A percentile compares a stretch with the other conserved stretches of the same genome.
These are phyloP conservation scores for Lophotriccus pileatus DNA, from an alignment of 2,797 vertebrate genomes.

Conservation along the genomic window DNA sequence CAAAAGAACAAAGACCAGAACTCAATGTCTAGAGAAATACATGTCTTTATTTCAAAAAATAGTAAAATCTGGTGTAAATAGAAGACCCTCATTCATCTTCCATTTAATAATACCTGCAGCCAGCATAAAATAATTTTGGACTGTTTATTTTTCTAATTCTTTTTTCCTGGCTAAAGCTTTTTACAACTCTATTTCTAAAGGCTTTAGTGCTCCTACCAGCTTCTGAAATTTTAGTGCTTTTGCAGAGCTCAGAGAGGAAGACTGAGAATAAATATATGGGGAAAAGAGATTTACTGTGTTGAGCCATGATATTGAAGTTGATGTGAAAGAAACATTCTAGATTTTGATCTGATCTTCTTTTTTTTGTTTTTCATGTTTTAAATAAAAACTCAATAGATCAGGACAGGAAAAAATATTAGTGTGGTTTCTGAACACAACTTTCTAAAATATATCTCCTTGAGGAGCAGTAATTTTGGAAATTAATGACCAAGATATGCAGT, in stretches of 20 bases:
- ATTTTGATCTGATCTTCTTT: not conserved
- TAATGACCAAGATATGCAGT: not conserved
- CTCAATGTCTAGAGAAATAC: not conserved
- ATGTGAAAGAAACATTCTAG: not conserved
- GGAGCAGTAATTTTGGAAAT: not conserved
- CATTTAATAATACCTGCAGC: not conserved
- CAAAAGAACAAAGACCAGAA: not conserved
- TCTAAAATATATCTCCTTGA: not conserved
- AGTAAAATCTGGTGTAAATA: not conserved
- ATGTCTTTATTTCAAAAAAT: not conserved
- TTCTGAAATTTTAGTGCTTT: not conserved
- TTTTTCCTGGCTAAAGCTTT: not conserved
- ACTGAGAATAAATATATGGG: not conserved
- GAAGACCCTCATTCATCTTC: not conserved
- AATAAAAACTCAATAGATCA: not conserved
- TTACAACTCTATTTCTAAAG: not conserved
- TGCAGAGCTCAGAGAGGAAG: not conserved
- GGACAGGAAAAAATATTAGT: not conserved
- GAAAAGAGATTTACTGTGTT: not conserved
- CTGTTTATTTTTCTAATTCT: not conserved
- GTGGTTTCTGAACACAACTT: not conserved
- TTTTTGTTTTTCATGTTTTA: not conserved
- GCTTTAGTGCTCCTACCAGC: not conserved
- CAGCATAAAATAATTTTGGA: not conserved
- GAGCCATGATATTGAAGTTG: not conserved